phyloP scores from a whole-genome alignment of 2,797 vertebrate species.

The Kryptolebias ocellatus region DNA sequence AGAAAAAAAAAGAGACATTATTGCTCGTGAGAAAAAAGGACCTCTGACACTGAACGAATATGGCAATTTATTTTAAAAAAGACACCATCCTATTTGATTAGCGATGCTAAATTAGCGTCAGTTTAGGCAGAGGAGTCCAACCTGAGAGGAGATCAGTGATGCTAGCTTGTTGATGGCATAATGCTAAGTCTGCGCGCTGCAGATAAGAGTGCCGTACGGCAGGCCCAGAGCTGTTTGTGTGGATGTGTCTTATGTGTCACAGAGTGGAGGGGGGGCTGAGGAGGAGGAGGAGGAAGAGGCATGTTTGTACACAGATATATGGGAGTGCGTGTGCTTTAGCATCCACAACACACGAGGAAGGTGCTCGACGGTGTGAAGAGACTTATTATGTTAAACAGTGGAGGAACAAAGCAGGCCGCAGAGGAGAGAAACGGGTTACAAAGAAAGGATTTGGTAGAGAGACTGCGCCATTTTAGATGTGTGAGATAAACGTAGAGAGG shows the following conservation, averaged over 20 bases:
- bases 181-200: constrained; percentile 72
- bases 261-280: constrained; percentile 22
- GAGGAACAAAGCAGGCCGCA: constrained; percentile 60
- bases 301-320: constrained; percentile 64
- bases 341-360: constrained; percentile 64
- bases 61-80: constrained; percentile 72
- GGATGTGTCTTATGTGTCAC: constrained; percentile 49
- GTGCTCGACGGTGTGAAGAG: constrained; percentile 71
- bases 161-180: constrained; percentile 69
- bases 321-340: constrained; percentile 50
- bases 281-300: constrained; percentile 31
- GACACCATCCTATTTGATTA: constrained; percentile 78
- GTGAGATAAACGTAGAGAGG: constrained; percentile 13
- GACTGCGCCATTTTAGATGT: constrained; percentile 24
- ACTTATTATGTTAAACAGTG: constrained; percentile 73
- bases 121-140: constrained; percentile 61
- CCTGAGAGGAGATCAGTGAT: constrained; percentile 66
- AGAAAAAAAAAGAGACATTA: constrained; percentile 66
- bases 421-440: constrained; percentile 51
- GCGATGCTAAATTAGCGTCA: constrained; percentile 76
- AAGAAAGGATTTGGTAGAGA: constrained; percentile 14
- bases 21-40: constrained; percentile 73
- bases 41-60: constrained; percentile 76
- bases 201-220: constrained; percentile 76
- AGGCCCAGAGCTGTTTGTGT: constrained; percentile 50